These are phyloP conservation scores for Hassar affinis DNA, from an alignment of 2,113 vertebrate species.

Conservation along the genomic window DNA sequence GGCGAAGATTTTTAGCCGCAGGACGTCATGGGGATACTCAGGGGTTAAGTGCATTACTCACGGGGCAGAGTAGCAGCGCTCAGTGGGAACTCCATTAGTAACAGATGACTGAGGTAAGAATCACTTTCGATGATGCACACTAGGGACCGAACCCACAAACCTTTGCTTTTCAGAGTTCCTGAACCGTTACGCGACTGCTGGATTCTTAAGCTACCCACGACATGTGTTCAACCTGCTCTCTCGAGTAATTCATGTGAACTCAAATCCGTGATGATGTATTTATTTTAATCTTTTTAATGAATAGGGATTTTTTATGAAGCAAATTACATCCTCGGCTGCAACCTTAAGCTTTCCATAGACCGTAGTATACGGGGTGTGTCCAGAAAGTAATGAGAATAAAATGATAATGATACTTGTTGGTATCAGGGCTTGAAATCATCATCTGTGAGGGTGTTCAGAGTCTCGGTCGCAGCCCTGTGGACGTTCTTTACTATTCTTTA, in stretches of 20 bases:
- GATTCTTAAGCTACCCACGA: neutral
- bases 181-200: neutral
- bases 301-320: neutral
- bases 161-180: conserved; percentile 17
- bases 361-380: neutral
- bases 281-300: neutral
- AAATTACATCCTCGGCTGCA: neutral
- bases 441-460: no score
- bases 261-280: neutral
- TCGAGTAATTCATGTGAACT: neutral
- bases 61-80: conserved; percentile 12
- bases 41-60: conserved; percentile 36
- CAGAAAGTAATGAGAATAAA: no score
- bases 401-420: no score
- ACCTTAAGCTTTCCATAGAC: neutral
- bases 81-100: conserved; percentile 27
- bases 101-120: conserved; percentile 14
- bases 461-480: no score
- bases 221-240: neutral
- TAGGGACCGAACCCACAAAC: neutral
- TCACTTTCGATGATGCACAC: conserved; percentile 6
- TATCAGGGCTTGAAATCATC: no score
- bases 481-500: no score
- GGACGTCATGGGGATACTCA: neutral
- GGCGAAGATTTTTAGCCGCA: neutral